These are phyloP conservation scores for Willisornis vidua DNA, from an alignment of 2,113 vertebrate genomes.

Conservation along the genomic window DNA sequence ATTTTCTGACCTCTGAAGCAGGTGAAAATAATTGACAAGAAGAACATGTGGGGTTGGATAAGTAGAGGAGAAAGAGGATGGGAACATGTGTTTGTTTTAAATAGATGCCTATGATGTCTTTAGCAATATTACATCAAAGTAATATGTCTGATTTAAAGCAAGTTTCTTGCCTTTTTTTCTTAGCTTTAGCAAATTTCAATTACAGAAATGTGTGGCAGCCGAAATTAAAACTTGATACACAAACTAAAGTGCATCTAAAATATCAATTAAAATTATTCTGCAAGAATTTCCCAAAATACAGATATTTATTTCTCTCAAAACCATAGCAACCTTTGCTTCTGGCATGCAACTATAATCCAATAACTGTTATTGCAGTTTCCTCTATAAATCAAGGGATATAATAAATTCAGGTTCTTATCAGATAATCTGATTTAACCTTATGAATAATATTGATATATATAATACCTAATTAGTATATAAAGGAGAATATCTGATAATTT, in stretches of 20 bases:
- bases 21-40: not conserved
- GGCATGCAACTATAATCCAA: not conserved
- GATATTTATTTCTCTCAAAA: not conserved
- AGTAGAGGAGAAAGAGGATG: fast-evolving
- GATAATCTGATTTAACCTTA: not conserved
- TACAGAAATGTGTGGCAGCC: not conserved
- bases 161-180: not conserved
- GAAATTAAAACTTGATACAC: not conserved
- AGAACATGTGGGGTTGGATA: not conserved
- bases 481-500: not conserved
- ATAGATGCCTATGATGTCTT: not conserved
- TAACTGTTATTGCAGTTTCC: not conserved
- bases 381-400: not conserved
- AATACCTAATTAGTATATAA: not conserved
- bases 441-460: not conserved
- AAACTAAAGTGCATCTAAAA: not conserved
- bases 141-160: not conserved
- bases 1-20: not conserved
- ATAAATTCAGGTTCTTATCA: not conserved
- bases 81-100: not conserved
- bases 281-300: not conserved
- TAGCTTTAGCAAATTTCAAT: not conserved
- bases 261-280: not conserved
- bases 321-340: not conserved
- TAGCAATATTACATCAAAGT: not conserved